Evolutionary conservation across 2,797 vertebrate species (phyloP).

Genomic region (Cyclura pinguis): DNA sequence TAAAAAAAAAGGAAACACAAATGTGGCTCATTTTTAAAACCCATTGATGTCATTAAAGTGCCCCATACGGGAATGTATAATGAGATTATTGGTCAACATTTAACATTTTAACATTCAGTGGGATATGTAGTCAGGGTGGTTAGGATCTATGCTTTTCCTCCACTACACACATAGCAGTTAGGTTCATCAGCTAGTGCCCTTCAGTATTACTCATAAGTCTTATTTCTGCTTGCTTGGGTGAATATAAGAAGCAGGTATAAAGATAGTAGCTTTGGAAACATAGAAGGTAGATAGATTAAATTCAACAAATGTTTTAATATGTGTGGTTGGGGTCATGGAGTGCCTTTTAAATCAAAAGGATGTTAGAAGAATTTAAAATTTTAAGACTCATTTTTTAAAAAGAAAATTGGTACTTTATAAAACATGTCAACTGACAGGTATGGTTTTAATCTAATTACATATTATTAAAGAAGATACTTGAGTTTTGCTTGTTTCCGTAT

Average conservation of each 20-base stretch:
- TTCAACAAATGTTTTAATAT: not conserved
- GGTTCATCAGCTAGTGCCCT: no score
- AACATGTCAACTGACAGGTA: not conserved
- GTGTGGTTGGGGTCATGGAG: not conserved
- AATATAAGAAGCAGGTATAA: not conserved
- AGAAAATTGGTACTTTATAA: not conserved
- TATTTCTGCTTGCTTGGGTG: not conserved
- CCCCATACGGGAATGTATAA: not conserved
- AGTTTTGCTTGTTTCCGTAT: not conserved
- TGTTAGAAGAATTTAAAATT: no score
- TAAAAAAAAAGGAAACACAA: not conserved
- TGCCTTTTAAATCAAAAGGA: not conserved
- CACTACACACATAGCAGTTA: not conserved
- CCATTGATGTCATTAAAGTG: not conserved
- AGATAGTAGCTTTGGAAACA: not conserved
- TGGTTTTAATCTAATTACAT: not conserved
- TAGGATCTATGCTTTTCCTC: not conserved
- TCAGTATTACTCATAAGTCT: not conserved
- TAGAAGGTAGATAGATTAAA: not conserved
- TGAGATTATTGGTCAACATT: not conserved
- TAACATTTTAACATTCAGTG: not conserved
- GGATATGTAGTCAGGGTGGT: not conserved
- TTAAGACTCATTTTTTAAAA: not conserved
- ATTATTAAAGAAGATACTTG: not conserved
- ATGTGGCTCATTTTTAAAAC: not conserved